phyloP scores from a whole-genome alignment of 2,888 invertebrate genomes.

The Cerastis leucographa region DNA sequence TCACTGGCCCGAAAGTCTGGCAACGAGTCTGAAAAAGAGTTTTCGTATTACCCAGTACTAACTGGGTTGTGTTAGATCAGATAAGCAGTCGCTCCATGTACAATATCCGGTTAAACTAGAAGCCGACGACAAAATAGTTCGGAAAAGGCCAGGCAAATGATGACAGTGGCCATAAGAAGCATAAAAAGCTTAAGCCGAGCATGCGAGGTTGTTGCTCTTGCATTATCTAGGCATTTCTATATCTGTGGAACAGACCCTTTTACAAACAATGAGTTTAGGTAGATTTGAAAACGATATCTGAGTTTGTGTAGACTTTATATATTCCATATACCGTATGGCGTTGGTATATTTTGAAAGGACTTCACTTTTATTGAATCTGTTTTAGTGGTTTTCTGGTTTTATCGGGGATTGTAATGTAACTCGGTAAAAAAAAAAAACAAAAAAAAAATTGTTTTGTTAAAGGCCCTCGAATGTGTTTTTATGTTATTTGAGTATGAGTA shows the following conservation, averaged over 20 bases:
- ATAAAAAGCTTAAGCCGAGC: not conserved
- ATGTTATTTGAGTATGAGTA: not conserved
- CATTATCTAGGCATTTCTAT: not conserved
- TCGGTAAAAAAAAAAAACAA: not conserved
- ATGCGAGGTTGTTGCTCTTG: not conserved
- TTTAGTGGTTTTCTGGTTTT: not conserved
- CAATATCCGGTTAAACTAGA: too few relatives aligned
- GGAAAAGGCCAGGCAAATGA: too few relatives aligned
- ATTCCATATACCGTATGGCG: not conserved
- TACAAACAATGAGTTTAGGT: slow-evolving; percentile 48
- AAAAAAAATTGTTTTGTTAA: not conserved
- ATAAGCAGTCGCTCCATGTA: too few relatives aligned
- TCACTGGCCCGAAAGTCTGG: too few relatives aligned
- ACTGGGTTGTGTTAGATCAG: too few relatives aligned
- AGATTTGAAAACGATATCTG: slow-evolving; percentile 40
- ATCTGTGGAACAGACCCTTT: slow-evolving; percentile 38
- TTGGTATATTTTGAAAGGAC: too few relatives aligned
- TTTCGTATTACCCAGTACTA: too few relatives aligned
- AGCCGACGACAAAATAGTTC: too few relatives aligned
- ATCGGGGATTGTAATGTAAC: not conserved
- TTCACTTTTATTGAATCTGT: slow-evolving; percentile 7
- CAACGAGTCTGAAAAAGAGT: too few relatives aligned
- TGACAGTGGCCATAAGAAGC: not conserved
- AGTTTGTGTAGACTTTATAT: slow-evolving; percentile 14
- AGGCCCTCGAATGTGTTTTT: too few relatives aligned